A percentile compares a stretch with the other conserved stretches of the same genome.
Evolutionary conservation across 2,113 vertebrate genomes (phyloP).

Genomic region (Silurus asotus): DNA sequence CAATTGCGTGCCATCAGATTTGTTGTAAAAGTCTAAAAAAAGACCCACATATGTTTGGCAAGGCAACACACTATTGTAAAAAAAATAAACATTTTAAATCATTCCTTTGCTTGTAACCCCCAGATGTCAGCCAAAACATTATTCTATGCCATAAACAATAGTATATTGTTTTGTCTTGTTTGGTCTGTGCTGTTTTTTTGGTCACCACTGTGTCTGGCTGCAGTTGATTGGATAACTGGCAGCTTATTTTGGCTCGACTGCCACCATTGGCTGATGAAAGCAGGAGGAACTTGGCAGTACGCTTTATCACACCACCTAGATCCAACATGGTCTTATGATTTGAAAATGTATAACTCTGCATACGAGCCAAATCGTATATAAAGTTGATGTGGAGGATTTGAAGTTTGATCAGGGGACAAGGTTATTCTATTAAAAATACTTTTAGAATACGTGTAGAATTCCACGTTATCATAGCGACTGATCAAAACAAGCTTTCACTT

Average conservation of each 20-base stretch:
- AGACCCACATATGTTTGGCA: no score
- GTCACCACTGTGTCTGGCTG: constrained; percentile 20
- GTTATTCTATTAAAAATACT: no score
- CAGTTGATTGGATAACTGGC: constrained; percentile 32
- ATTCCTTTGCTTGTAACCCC: neutral
- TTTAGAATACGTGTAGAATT: neutral
- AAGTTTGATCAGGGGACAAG: neutral
- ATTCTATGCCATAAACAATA: neutral
- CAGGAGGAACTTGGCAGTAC: constrained; percentile 12
- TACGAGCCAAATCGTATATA: neutral
- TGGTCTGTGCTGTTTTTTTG: neutral
- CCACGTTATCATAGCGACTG: neutral
- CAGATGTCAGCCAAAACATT: neutral
- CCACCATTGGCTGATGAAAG: constrained; percentile 9
- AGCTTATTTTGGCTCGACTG: constrained; percentile 2
- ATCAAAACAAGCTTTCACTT: neutral
- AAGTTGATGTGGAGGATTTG: neutral
- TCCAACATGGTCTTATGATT: constrained; percentile 25
- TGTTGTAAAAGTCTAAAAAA: no score
- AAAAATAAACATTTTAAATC: no score
- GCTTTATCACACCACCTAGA: constrained; percentile 21
- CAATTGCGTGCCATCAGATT: no score
- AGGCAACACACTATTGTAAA: no score
- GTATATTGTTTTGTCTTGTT: constrained; percentile 17
- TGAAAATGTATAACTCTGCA: neutral